Evolutionary conservation across 2,888 invertebrate genomes (phyloP).

Genomic region (Fissipunctia ypsillon): DNA sequence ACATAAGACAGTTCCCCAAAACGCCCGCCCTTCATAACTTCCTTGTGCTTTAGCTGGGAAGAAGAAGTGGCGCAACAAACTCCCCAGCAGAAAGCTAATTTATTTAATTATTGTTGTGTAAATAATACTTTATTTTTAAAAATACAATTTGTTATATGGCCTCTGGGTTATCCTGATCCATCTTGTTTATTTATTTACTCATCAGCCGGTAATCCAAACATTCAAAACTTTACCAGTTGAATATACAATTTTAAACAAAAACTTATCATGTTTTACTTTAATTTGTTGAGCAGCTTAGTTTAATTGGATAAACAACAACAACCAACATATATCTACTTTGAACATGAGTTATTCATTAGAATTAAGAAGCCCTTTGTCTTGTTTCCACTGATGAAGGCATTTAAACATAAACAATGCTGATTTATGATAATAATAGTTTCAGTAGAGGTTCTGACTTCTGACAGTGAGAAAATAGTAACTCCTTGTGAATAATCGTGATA

Average conservation of each 20-base stretch:
- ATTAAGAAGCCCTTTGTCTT: conserved; percentile 13
- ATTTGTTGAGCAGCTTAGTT: background rate
- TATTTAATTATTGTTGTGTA: too few species aligned
- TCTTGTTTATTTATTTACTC: background rate
- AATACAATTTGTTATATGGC: background rate
- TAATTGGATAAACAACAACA: conserved; percentile 29
- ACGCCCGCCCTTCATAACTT: too few species aligned
- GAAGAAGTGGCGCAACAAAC: too few species aligned
- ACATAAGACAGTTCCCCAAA: too few species aligned
- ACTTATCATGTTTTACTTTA: conserved; percentile 13
- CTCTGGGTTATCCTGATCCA: too few species aligned
- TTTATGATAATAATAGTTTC: too few species aligned
- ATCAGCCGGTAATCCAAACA: background rate
- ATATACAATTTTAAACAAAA: background rate
- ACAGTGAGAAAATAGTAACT: background rate
- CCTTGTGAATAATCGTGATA: background rate
- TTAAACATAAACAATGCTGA: conserved; percentile 38
- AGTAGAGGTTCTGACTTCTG: background rate
- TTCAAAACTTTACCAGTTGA: background rate
- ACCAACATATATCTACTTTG: background rate
- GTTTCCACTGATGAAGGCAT: conserved; percentile 16
- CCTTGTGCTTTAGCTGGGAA: too few species aligned
- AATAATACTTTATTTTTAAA: background rate
- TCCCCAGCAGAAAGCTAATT: too few species aligned
- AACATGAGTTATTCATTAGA: conserved; percentile 39